These are phyloP conservation scores for Gastrophysa polygoni DNA, from an alignment of 2,888 invertebrate genomes.

Conservation along the genomic window DNA sequence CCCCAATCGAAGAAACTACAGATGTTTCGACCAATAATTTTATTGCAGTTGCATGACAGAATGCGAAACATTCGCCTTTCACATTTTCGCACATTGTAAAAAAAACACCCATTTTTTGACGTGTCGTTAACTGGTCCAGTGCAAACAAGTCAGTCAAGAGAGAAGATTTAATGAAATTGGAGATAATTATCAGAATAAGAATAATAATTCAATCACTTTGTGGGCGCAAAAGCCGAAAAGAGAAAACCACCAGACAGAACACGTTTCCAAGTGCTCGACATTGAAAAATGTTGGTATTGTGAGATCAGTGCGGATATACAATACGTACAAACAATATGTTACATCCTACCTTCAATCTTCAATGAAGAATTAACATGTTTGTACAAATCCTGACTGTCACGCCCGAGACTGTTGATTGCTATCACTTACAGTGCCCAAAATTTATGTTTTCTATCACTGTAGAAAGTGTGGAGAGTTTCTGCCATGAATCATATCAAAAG, in stretches of 20 bases:
- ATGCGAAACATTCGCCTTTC: constrained; percentile 9
- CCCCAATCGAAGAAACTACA: neutral
- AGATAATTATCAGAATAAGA: constrained; percentile 13
- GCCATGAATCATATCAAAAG: too few relatives aligned
- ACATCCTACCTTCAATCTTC: too few relatives aligned
- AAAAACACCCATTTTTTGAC: neutral
- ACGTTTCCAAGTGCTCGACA: too few relatives aligned
- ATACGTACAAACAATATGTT: too few relatives aligned
- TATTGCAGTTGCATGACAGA: constrained; percentile 13
- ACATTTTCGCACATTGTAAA: constrained; percentile 18
- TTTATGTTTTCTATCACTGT: too few relatives aligned
- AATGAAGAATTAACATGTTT: too few relatives aligned
- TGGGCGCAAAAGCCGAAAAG: neutral
- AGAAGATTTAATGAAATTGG: constrained; percentile 14
- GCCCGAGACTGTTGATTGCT: too few relatives aligned
- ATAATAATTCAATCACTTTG: constrained; percentile 10
- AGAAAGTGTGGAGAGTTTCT: too few relatives aligned
- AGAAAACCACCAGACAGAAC: neutral
- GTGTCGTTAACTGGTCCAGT: constrained; percentile 12
- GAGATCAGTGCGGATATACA: too few relatives aligned
- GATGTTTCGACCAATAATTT: constrained; percentile 2
- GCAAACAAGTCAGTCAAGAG: constrained; percentile 5
- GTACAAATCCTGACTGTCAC: too few relatives aligned
- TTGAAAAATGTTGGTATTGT: too few relatives aligned
- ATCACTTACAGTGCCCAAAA: too few relatives aligned